Conservation (phyloP, 2,113 vertebrate genomes). For the Furnarius figulus region DNA sequence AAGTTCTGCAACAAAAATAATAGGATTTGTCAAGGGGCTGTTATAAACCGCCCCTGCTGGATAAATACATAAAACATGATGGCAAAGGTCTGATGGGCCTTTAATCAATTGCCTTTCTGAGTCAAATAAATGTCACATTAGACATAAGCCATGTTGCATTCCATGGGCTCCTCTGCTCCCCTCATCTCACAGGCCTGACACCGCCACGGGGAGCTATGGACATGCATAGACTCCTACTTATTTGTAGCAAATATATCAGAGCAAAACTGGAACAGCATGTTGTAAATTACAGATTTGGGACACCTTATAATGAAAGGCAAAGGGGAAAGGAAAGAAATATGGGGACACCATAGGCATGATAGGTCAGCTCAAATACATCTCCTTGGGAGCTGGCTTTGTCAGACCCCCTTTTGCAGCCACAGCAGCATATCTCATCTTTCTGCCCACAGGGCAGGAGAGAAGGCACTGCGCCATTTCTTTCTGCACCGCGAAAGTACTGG, state of each 20-base stretch:
- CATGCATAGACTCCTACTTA: slow-evolving; percentile 21
- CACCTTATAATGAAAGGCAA: slow-evolving; percentile 40
- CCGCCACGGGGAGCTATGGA: slow-evolving; percentile 10
- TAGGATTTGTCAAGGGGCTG: slow-evolving; percentile 63
- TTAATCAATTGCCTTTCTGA: slow-evolving; percentile 71
- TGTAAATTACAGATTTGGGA: slow-evolving; percentile 63
- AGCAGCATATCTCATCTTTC: neutral
- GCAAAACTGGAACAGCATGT: neutral
- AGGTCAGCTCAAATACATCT: slow-evolving; percentile 31
- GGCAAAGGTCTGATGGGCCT: slow-evolving; percentile 65
- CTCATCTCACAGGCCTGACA: slow-evolving; percentile 30
- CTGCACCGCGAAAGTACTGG: neutral
- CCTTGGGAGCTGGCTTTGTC: neutral
- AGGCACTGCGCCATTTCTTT: neutral
- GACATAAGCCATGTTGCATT: slow-evolving; percentile 45
- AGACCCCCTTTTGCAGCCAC: neutral
- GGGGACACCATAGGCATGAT: slow-evolving; percentile 10
- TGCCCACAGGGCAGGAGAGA: neutral
- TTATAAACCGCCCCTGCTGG: slow-evolving; percentile 58
- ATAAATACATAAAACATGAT: slow-evolving; percentile 73
- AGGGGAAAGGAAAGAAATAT: slow-evolving; percentile 52
- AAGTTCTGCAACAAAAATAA: slow-evolving; percentile 61
- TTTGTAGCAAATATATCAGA: slow-evolving; percentile 45
- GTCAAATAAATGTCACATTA: slow-evolving; percentile 73
- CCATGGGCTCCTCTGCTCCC: slow-evolving; percentile 42